Percentiles rank a stretch among this genome's conserved stretches.
These are phyloP conservation scores for Tridacna gigas DNA, from an alignment of 2,888 invertebrate genomes.

Conservation along the genomic window DNA sequence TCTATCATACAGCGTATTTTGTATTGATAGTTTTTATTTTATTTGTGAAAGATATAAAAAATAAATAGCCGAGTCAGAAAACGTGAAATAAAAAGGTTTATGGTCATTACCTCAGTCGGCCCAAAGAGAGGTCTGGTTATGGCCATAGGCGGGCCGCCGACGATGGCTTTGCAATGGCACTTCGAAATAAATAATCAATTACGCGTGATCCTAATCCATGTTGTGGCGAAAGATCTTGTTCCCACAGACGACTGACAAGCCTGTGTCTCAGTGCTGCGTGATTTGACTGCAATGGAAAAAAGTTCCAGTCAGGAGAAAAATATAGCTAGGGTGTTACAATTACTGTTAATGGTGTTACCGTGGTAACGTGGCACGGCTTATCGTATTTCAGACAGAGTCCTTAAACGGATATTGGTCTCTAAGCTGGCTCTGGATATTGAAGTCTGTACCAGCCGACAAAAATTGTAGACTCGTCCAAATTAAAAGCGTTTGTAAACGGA, in stretches of 20 bases:
- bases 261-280: conserved; percentile 6
- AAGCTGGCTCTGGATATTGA: not conserved
- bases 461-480: not conserved
- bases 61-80: no score
- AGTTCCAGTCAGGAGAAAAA: conserved; percentile 10
- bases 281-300: conserved; percentile 10
- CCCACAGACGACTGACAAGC: not conserved
- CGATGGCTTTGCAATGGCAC: no score
- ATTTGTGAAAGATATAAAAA: no score
- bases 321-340: not conserved
- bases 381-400: not conserved
- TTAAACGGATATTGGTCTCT: conserved; percentile 9
- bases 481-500: not conserved
- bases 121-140: no score
- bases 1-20: not conserved
- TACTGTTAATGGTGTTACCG: conserved; percentile 20
- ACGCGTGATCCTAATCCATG: not conserved
- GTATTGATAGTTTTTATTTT: no score
- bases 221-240: not conserved
- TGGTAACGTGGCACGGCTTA: not conserved
- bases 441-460: not conserved
- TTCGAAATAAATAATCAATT: not conserved
- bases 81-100: no score
- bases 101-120: no score
- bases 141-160: no score